Evolutionary conservation across 2,113 vertebrate genomes (phyloP).

Genomic region (Gadus chalcogrammus): DNA sequence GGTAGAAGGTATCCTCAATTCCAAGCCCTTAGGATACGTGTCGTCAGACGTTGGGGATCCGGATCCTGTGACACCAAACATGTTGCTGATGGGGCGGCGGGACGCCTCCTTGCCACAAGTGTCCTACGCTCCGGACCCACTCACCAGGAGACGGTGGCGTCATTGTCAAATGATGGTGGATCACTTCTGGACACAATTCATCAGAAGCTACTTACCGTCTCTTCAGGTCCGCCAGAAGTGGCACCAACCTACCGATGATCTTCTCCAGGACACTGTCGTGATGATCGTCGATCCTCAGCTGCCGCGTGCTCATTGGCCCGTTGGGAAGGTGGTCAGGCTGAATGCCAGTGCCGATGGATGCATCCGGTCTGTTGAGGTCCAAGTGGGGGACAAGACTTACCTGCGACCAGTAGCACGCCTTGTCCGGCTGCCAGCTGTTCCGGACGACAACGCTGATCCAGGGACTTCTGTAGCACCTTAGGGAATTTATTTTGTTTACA

Average conservation of each 20-base stretch:
- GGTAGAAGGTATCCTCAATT: too few species aligned
- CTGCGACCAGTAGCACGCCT: neutral
- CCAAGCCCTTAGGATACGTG: too few species aligned
- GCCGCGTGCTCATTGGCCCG: slow-evolving; percentile 1
- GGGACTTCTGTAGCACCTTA: neutral
- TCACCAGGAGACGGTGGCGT: neutral
- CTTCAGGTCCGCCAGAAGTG: slow-evolving; percentile 1
- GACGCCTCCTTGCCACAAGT: slow-evolving; percentile 11
- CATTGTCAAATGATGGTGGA: slow-evolving; percentile 11
- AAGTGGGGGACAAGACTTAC: neutral
- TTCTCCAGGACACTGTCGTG: neutral
- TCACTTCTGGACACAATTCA: slow-evolving; percentile 17
- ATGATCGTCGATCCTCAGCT: slow-evolving; percentile 15
- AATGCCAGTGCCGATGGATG: slow-evolving; percentile 7
- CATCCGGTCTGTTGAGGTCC: neutral
- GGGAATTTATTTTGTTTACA: neutral
- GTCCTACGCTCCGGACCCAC: neutral
- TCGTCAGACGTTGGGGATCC: too few species aligned
- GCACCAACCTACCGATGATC: neutral
- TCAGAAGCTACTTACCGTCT: slow-evolving; percentile 6
- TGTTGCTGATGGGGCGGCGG: neutral
- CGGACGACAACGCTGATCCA: neutral
- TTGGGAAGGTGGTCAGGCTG: slow-evolving; percentile 5
- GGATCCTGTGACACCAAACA: slow-evolving; percentile 1
- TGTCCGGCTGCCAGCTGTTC: neutral